Conservation (phyloP, 2,797 vertebrate species). For the Holocentrus rufus region DNA sequence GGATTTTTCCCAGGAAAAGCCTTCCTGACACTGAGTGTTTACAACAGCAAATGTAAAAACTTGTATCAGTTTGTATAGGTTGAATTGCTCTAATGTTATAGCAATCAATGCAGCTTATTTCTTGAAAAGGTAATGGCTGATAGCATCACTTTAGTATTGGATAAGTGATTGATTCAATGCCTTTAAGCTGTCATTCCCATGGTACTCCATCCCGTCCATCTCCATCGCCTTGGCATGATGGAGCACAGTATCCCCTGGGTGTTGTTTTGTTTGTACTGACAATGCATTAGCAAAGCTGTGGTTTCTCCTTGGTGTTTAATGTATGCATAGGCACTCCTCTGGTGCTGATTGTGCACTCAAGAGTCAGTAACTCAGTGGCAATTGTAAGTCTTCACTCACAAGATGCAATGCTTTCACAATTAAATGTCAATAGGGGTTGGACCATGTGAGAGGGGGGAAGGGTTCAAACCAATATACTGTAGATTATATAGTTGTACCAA, state of each 20-base stretch:
- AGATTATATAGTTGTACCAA: slow-evolving; percentile 11
- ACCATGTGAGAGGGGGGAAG: background rate
- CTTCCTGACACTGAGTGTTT: too few species aligned
- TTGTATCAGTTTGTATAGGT: too few species aligned
- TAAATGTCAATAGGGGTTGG: background rate
- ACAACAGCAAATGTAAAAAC: too few species aligned
- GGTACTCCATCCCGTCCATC: slow-evolving; percentile 32
- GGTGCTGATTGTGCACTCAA: slow-evolving; percentile 19
- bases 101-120: too few species aligned
- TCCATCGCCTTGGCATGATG: slow-evolving; percentile 47
- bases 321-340: slow-evolving; percentile 9
- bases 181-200: slow-evolving; percentile 27
- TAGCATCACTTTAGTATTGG: too few species aligned
- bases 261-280: slow-evolving; percentile 48
- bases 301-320: slow-evolving; percentile 25
- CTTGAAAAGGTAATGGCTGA: too few species aligned
- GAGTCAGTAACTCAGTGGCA: slow-evolving; percentile 17
- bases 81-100: too few species aligned
- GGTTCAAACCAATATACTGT: background rate
- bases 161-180: too few species aligned
- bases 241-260: slow-evolving; percentile 25
- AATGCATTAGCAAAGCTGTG: slow-evolving; percentile 7
- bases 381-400: slow-evolving; percentile 23
- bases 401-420: background rate
- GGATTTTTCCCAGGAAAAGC: background rate